Base-by-base conservation (phyloP, 2,888 invertebrate species). In the Lissocephala sabroskyi region DNA sequence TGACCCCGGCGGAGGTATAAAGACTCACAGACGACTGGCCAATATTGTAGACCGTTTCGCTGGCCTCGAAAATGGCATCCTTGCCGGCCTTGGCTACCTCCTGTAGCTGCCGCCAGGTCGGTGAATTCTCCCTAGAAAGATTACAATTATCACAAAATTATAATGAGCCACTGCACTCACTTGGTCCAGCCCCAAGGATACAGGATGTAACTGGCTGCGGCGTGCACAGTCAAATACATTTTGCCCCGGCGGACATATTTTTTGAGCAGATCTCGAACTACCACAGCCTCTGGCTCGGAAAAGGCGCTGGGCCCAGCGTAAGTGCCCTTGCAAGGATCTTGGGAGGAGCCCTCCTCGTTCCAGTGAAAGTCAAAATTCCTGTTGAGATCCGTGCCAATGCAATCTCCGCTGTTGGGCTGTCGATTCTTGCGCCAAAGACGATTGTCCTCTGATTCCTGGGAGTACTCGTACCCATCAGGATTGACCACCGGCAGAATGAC, bases 381-480 rank as follows among this genome's bases (percentile, higher is more conserved):
- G 75, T 91, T 91, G 0, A 86, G 86, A 73, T 91, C 91, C 0
- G 86, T 86, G 2, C 91, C 91, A 19, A 62, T 54, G 33, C 75
- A 75, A 2, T 55, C 49, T 11, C 64, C 62, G 9, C 62, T 52
- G 10, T 55, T 63, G 0, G 71, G 76, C 1, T 85, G 82, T 0
- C 88, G 82, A 0, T 87, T 88, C 63, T 89, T 88, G 7, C 88
- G 85, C 88, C 88, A 89, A 3, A 80, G 37, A 2, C 82, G 62
- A 3, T 59, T 85, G 44, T 70, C 59, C 3, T 81, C 84, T 7
- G 43, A 41, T 9, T 32, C 1, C 45, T 87, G 87, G 0, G 88
- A 85, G 76, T 84, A 90, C 54, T 87, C 89, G 62, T 91, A 92
- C 0, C 92, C 92, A 78, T 92, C 92, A 1, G 91, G 89, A 78